Evolutionary conservation across 2,797 vertebrate genomes (phyloP).

Genomic region (Scomberomorus guttatus): DNA sequence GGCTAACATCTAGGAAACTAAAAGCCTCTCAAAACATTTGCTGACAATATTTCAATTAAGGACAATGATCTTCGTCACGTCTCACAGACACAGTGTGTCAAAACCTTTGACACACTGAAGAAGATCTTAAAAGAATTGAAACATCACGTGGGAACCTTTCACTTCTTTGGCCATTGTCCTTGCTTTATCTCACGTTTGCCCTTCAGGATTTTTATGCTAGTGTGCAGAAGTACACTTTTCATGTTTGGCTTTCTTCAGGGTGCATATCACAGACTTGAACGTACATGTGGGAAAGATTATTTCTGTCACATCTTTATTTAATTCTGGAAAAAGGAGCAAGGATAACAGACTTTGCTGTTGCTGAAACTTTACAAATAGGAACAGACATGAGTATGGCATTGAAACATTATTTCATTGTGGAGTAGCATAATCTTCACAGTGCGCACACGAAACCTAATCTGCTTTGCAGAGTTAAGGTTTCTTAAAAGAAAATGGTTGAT

Average conservation of each 20-base stretch:
- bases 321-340: not conserved
- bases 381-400: not conserved
- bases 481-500: not conserved
- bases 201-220: not conserved
- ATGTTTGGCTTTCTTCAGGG: not conserved
- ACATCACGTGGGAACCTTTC: not conserved
- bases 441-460: slow-evolving; percentile 3
- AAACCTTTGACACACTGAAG: not conserved
- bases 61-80: not conserved
- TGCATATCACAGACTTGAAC: not conserved
- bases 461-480: slow-evolving; percentile 1
- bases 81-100: no score
- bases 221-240: not conserved
- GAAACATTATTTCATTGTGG: not conserved
- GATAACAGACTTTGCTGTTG: not conserved
- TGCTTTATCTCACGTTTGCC: not conserved
- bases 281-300: not conserved
- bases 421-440: not conserved
- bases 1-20: no score
- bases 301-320: not conserved
- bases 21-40: no score
- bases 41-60: no score
- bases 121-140: not conserved
- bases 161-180: not conserved
- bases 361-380: not conserved